Base-by-base conservation (phyloP, 23 tunicate genomes). In the Diplosoma virens region DNA sequence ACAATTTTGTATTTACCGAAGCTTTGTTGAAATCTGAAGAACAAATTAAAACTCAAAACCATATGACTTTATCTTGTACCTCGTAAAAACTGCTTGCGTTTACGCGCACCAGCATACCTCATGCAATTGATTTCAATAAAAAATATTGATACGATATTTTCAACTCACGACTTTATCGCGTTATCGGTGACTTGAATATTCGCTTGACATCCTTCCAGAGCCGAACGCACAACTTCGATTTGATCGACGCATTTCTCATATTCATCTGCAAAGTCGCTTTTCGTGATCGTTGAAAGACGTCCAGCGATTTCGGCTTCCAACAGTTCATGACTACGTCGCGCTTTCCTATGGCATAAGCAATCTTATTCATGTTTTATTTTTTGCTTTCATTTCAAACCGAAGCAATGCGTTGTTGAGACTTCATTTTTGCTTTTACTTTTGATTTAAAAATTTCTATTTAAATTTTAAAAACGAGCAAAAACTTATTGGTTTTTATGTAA, bases 201-300 rank as follows among this genome's bases (percentile, higher is more conserved):
- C 21, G 82, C 16, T 72, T 82, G 77, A 58, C 81, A 76, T 52
- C 83, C 78, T 11, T 89, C 88, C 0, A 81, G 74, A 1, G 79
- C 79, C 7, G 21, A 60, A 0, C 66, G 33, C 16, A 89, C 66
- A 26, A 47, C 81, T 23, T 89, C 96, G 22, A 89, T 77, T 30
- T 79, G 66, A 23, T 89, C 88, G 22, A 65, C 79, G 71, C 96
- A 89, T 82, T 83, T 60, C n/a, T 72, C 82, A 47, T 89, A 89
- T 32, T 84, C 87, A 17, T 82, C 77, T 11, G 87, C 30, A 70
- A 89, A 89, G 55, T 82, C 61, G 0, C 77, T 89, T 17, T 81
- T 61, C 4, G 88, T 31, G 30, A 89, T 77, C 21, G 83, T 58
- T 7, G 47, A 54, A 37, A 76, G 67, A 32, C 96, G 59, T 24